Conservation (phyloP, 2,888 invertebrate genomes). For the Eustalomyia histrio region DNA sequence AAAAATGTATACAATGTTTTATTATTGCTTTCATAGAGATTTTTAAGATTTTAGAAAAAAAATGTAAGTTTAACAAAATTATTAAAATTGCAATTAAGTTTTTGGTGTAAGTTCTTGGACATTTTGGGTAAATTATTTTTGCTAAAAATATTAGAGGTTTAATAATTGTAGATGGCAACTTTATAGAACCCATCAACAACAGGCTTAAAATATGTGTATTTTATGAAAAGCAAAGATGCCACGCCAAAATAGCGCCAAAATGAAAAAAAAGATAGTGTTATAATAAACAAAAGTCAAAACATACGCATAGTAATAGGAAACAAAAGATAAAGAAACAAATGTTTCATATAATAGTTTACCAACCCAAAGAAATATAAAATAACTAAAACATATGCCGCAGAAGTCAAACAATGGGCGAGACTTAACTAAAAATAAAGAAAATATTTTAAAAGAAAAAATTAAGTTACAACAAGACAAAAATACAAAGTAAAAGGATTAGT, state of each 20-base stretch:
- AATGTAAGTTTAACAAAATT: too few relatives aligned
- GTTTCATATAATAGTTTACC: background rate
- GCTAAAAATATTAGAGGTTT: too few relatives aligned
- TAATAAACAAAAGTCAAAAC: background rate
- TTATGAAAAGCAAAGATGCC: background rate
- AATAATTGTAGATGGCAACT: background rate
- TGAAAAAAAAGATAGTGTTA: background rate
- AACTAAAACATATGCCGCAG: background rate
- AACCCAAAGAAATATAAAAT: background rate
- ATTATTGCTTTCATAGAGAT: too few relatives aligned
- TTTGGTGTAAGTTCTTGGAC: too few relatives aligned
- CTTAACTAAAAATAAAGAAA: background rate
- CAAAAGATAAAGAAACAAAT: background rate
- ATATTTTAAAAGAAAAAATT: too few relatives aligned
- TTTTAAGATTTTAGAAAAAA: too few relatives aligned
- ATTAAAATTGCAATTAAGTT: too few relatives aligned
- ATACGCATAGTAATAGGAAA: background rate
- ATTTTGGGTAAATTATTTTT: too few relatives aligned
- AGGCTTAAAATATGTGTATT: background rate
- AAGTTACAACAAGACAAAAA: background rate
- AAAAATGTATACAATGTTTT: too few relatives aligned
- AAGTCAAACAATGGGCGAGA: background rate
- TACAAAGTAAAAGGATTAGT: background rate
- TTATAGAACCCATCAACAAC: background rate
- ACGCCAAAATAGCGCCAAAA: background rate